A percentile compares a stretch with the other conserved stretches of the same genome.
These are phyloP conservation scores for Crocodylus rhombifer DNA, from an alignment of 2,797 vertebrate genomes.

Conservation along the genomic window DNA sequence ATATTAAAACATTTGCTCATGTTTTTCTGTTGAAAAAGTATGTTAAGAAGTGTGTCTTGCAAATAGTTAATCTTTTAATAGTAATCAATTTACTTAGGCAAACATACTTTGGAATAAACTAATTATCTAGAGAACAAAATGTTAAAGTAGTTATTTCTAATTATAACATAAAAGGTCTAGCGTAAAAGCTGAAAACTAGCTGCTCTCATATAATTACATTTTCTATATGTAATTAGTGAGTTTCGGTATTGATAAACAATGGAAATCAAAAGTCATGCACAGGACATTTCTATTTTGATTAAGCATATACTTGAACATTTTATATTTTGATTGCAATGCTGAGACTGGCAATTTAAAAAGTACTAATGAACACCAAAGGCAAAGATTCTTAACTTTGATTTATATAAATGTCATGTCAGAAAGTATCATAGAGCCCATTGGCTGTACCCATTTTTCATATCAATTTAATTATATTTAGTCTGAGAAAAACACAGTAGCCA, in stretches of 20 bases:
- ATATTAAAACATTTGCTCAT: neutral
- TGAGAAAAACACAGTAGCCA: neutral
- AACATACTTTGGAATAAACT: constrained; percentile 37
- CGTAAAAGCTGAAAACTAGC: constrained; percentile 40
- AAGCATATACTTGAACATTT: neutral
- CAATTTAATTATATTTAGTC: neutral
- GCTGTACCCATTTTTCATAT: neutral
- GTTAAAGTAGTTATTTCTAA: constrained; percentile 14
- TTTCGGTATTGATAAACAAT: constrained; percentile 33
- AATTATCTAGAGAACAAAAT: constrained; percentile 10
- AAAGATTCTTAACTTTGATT: neutral
- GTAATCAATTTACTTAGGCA: constrained; percentile 16
- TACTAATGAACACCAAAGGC: neutral
- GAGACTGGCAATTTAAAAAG: neutral
- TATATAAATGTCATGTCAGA: neutral
- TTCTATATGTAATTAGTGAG: constrained; percentile 20
- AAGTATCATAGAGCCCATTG: neutral
- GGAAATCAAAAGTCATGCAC: constrained; percentile 6
- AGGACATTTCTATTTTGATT: neutral
- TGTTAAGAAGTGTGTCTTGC: neutral
- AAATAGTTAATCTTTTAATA: constrained; percentile 11
- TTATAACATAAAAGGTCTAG: constrained; percentile 18
- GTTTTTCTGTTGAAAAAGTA: constrained; percentile 15
- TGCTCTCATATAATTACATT: constrained; percentile 22
- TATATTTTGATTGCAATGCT: neutral